Base-by-base conservation (phyloP, 2,888 invertebrate species). In the Barypeithes pellucidus region DNA sequence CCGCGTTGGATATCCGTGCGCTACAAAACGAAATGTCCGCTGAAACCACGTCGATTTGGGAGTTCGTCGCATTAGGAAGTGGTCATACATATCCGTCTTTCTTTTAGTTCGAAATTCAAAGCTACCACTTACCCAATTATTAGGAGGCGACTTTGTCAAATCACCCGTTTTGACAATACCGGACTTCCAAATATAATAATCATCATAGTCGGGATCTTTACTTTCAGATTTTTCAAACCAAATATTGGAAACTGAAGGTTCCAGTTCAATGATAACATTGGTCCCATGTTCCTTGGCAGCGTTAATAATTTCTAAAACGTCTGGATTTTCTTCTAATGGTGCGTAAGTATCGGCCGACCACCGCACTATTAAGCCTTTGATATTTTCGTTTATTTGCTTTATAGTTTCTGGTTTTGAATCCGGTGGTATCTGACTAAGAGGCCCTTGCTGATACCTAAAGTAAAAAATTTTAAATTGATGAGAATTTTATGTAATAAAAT, bases 131-230 rank as follows among this genome's bases (percentile, higher is more conserved):
- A 93, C 91, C 95, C 95, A 95, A 82, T 93, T 92, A 80, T 92
- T 94, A 7, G 94, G 94, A 8, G 87, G 87, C 8, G 82, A 82
- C 14, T 83, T 84, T 9, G 81, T 84, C 0, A 80, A 79, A 8
- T 84, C 84, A 68, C 81, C 86, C 45, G 85, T 86, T 54, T 83
- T 85, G 29, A 84, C 84, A 0, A 87, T 87, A 3, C 67, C 72
- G 75, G 88, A 84, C 18, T 85, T 85, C 97, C 97, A 97, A 18
- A 95, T 88, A 84, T 96, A 96, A 83, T 93, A 96, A 79, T 93
- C 89, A 0, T 88, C 89, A 82, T 90, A 95, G 0, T 88, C 88
- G 2, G 87, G 88, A 16, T 90, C 87, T 14, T 86, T 87, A 62
- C 88, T 86, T 66, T 89, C 87, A 45, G 95, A 92, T 75, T 89